Percentiles rank a stretch among this genome's conserved stretches.
These are phyloP conservation scores for Stegastes partitus DNA, from an alignment of 2,113 vertebrate species.

Conservation along the genomic window DNA sequence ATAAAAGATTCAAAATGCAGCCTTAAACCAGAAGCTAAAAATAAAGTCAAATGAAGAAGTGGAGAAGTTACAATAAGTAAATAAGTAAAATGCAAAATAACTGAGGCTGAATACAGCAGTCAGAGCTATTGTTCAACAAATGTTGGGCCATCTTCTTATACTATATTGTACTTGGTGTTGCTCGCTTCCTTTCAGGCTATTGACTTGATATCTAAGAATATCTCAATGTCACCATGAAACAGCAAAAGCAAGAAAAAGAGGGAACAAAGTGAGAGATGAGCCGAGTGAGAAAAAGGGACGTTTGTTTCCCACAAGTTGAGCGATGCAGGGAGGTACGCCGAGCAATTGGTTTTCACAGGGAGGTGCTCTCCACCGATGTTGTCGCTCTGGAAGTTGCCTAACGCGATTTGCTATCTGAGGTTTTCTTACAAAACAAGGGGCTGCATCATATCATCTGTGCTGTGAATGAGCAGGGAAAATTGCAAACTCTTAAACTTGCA, in stretches of 20 bases:
- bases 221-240: constrained; percentile 72
- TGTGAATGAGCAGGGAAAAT: constrained; percentile 10
- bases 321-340: constrained; percentile 31
- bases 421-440: constrained; percentile 49
- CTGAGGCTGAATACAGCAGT: background rate
- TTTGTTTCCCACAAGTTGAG: constrained; percentile 45
- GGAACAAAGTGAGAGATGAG: constrained; percentile 45
- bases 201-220: constrained; percentile 33
- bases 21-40: no score
- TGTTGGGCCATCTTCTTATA: background rate
- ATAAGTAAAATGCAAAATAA: background rate
- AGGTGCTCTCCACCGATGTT: constrained; percentile 55
- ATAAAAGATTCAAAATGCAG: no score
- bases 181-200: constrained; percentile 24
- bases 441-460: constrained; percentile 18
- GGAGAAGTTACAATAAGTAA: no score
- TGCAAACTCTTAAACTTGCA: constrained; percentile 1
- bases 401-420: constrained; percentile 49
- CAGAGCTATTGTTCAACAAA: background rate
- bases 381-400: constrained; percentile 56
- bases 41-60: background rate
- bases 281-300: constrained; percentile 55
- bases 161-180: constrained; percentile 6
- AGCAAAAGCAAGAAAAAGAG: constrained; percentile 72
- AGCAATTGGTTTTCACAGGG: constrained; percentile 46